A percentile compares a stretch with the other conserved stretches of the same genome.
phyloP scores from a whole-genome alignment of 2,888 invertebrate species.

The Rhyacophila evoluta region DNA sequence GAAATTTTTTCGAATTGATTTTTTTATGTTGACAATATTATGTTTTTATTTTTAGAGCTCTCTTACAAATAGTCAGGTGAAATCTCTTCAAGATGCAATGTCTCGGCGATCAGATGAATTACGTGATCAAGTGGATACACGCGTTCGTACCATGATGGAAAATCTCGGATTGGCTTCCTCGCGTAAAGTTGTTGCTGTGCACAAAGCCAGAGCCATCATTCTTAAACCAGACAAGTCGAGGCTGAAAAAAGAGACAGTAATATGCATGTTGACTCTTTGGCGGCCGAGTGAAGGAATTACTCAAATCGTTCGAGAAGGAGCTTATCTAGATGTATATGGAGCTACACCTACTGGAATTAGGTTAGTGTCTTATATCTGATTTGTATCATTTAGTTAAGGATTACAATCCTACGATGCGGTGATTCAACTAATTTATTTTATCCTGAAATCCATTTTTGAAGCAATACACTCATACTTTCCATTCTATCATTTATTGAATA shows the following conservation, averaged over 20 bases:
- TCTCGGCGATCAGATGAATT: conserved; percentile 59
- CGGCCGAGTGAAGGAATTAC: conserved; percentile 73
- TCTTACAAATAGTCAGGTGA: conserved; percentile 63
- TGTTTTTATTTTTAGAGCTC: conserved; percentile 62
- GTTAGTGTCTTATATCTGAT: conserved; percentile 16
- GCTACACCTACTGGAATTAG: conserved; percentile 65
- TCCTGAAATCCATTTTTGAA: no score
- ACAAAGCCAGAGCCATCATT: conserved; percentile 57
- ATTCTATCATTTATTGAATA: no score
- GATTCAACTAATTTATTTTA: no score
- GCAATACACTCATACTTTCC: no score
- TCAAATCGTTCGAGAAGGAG: conserved; percentile 73
- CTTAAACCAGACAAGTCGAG: conserved; percentile 54
- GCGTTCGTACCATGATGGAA: conserved; percentile 59
- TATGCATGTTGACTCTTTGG: conserved; percentile 76
- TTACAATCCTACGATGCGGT: no score
- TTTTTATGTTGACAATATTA: no score
- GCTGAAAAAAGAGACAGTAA: conserved; percentile 62
- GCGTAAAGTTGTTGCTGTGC: conserved; percentile 62
- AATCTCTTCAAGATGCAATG: conserved; percentile 62
- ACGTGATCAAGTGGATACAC: conserved; percentile 60
- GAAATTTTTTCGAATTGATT: no score
- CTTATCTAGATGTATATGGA: conserved; percentile 72
- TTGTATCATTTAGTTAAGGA: no score
- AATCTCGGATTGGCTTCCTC: conserved; percentile 55